Percentiles rank a stretch among this genome's conserved stretches.
Evolutionary conservation across 2,888 invertebrate species (phyloP).

Genomic region (Lasioglossum malachurum): DNA sequence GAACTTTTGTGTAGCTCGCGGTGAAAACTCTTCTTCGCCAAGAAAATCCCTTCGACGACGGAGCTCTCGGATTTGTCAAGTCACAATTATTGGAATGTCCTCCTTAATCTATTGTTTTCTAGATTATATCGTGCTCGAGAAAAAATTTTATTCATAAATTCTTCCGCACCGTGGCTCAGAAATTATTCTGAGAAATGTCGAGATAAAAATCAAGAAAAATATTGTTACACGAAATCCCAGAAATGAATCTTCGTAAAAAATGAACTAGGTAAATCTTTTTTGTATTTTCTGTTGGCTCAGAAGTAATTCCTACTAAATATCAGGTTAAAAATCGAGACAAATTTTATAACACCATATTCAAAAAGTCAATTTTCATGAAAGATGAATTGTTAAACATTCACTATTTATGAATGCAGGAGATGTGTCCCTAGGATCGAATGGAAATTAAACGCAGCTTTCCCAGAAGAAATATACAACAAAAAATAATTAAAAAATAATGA

Average conservation of each 20-base stretch:
- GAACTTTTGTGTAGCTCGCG: conserved; percentile 39
- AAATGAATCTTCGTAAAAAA: neutral
- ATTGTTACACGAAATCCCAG: neutral
- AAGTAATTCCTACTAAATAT: neutral
- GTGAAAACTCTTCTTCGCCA: conserved; percentile 10
- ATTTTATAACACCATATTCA: no score
- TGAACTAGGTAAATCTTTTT: neutral
- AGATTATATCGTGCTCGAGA: neutral
- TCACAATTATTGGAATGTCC: neutral
- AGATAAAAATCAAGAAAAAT: neutral
- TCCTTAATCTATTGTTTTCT: neutral
- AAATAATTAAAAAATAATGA: neutral
- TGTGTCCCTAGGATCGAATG: neutral
- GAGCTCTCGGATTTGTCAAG: neutral
- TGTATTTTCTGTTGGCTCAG: neutral
- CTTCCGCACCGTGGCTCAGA: no score
- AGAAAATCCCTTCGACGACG: conserved; percentile 10
- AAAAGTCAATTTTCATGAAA: no score
- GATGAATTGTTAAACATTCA: neutral
- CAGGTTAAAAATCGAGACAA: no score
- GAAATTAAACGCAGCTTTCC: neutral
- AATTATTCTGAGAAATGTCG: neutral
- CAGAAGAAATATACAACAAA: neutral
- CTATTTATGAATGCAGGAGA: neutral
- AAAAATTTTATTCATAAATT: no score